phyloP scores from a whole-genome alignment of 2,113 vertebrate genomes.

The Pelusios castaneus region DNA sequence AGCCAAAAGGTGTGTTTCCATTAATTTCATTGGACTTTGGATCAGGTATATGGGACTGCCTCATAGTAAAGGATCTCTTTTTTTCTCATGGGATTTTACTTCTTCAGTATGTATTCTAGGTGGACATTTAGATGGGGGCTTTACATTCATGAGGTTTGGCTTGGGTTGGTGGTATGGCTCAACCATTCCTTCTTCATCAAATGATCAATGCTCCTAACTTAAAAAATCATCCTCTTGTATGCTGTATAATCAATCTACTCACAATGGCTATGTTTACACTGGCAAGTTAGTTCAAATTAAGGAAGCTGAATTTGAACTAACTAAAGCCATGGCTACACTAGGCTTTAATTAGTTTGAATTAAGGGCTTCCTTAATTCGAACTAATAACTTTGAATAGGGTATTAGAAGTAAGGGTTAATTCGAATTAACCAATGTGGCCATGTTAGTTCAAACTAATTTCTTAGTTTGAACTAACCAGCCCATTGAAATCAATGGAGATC shows the following conservation, averaged over 20 bases:
- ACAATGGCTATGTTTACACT: no score
- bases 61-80: not conserved
- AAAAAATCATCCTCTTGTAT: not conserved
- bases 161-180: not conserved
- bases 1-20: not conserved
- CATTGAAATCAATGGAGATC: no score
- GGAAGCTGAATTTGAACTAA: no score
- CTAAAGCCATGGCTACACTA: no score
- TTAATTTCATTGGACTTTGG: not conserved
- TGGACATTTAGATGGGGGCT: not conserved
- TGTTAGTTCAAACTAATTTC: no score
- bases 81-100: not conserved
- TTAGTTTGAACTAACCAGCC: no score
- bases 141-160: not conserved
- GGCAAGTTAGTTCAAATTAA: no score
- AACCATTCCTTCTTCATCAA: not conserved
- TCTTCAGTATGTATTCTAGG: not conserved
- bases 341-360: no score
- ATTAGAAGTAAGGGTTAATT: no score
- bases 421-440: no score
- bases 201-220: not conserved
- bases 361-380: no score
- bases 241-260: not conserved
- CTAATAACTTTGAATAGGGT: no score
- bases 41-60: not conserved